Base-by-base conservation (phyloP, 92 coral and sea anemone species). In the Actinostola sp. region DNA sequence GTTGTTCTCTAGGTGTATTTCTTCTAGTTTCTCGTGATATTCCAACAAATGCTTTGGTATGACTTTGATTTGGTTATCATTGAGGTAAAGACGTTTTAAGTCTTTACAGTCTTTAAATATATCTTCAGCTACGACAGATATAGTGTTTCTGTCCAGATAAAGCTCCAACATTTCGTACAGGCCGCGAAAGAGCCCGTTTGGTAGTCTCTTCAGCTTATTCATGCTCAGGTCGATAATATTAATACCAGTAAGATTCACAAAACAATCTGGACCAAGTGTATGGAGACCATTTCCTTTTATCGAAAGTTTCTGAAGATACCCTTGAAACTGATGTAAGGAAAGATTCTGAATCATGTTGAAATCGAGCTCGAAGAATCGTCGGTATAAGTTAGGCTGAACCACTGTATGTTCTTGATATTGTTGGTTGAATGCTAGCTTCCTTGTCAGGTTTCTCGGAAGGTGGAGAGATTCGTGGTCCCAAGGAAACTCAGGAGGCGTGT, bases 401-500 rank as follows among this genome's bases (percentile, higher is more conserved):
- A 61, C 27, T 3, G 70, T 54, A 23, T 28, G 23, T 17, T 35
- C 44, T 49, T 79, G 61, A 25, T 84, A 84, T 4, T 84, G 85
- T 12, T 48, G 43, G 45, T 78, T 84, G 46, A 57, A 52, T 0
- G 24, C 46, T 6, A 42, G 12, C 52, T 45, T 78, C 16, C 89
- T 66, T 1, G 70, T 65, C 34, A 79, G 64, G 59, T 79, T 84
- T 54, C 82, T 39, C 1, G 89, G 85, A 13, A 84, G 77, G 24
- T 21, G 4, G 27, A 84, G 23, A 8, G 24, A 33, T 28, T 55
- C 46, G 32, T 84, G 36, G 19, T 66, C 69, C 89, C 89, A 84
- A 20, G 89, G 89, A 61, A 79, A 79, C 12, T 59, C 81, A 3
- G 97, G 97, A 23, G 90, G 91, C 41, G 20, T n/a, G 36, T 48